Evolutionary conservation across 2,797 vertebrate genomes (phyloP), one percentile per base, ranked within the genome.

Genomic region (Martes flavigula): DNA sequence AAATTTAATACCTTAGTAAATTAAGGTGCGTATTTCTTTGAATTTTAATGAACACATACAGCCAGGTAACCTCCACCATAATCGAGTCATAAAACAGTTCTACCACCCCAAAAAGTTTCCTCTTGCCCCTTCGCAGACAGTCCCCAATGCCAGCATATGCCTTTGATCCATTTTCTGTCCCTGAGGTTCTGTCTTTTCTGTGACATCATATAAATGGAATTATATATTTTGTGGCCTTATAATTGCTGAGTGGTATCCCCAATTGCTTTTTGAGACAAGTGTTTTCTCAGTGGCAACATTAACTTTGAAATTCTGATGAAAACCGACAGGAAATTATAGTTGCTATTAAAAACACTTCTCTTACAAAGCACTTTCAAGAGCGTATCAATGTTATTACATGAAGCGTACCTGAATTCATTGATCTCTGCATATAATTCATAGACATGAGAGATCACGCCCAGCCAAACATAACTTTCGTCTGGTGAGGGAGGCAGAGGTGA

Each of bases 261-360:
- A 20, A 25, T 32, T 79, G 54, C 72, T 78, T 46, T 46, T 46
- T 70, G 70, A 78, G 40, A 68, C 68, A 58, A 38, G 8, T 38
- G 40, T 78, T 79, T 90, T 89, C 54, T 90, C 46, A 38, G 13
- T 51, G 51, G 72, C 54, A 79, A 54, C 30, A 72, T 70, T 85
- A 70, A 84, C n/a, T 92, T 91, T 62, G 85, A 94, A 89, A 94
- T 92, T 40, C 18, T 85, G 40, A 79, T 66, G 64, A 73, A 79
- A 85, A 95, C 54, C 43, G 62, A 56, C 27, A 25, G 46, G 25
- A 79, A 88, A 38, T 89, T 56, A 43, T 72, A 32, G 23, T 32
- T 51, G 40, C 4, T 30, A 35, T 82, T 94, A 84, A 70, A 85
- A 79, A 85, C 35, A 40, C 93, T 32, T 85, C 43, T 46, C 86